Base-by-base conservation (phyloP, 2,888 invertebrate genomes). In the Megamerina dolium region DNA sequence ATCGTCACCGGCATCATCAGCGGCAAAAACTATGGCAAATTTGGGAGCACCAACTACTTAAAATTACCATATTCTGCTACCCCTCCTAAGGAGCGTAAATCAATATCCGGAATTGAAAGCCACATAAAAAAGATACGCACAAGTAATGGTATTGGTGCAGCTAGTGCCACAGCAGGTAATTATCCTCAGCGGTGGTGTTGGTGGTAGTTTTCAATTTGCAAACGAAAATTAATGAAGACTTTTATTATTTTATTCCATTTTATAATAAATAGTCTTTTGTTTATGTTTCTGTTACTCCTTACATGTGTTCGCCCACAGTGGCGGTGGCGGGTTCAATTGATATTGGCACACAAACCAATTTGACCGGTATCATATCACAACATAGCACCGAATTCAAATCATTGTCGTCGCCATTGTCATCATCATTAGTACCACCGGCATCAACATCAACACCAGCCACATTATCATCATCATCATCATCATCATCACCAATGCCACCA, bases 221-320 rank as follows among this genome's bases (percentile, higher is more conserved):
- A n/a, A n/a, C n/a, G n/a, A n/a, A n/a, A n/a, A n/a, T n/a, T n/a
- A n/a, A n/a, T n/a, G n/a, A n/a, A n/a, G n/a, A n/a, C n/a, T n/a
- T n/a, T n/a, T n/a, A n/a, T n/a, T n/a, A n/a, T n/a, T n/a, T n/a
- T n/a, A n/a, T n/a, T n/a, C n/a, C n/a, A n/a, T n/a, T n/a, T n/a
- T n/a, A n/a, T n/a, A n/a, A n/a, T n/a, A n/a, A n/a, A 53, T 54
- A 61, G 61, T 63, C 53, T 62, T 63, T 56, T 63, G 59, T 49
- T 54, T 61, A 48, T 61, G 59, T 59, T 63, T 63, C 46, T 63
- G 63, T 59, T 59, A 59, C 50, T 63, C 58, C 51, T 58, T 63
- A 55, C 59, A 59, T 51, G 54, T 63, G 52, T 59, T 62, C 46
- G 42, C 18, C 23, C 23, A 23, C n/a, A n/a, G n/a, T n/a, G n/a